phyloP scores from a whole-genome alignment of 1,140 invertebrate genomes.

The Drosophila guanche region DNA sequence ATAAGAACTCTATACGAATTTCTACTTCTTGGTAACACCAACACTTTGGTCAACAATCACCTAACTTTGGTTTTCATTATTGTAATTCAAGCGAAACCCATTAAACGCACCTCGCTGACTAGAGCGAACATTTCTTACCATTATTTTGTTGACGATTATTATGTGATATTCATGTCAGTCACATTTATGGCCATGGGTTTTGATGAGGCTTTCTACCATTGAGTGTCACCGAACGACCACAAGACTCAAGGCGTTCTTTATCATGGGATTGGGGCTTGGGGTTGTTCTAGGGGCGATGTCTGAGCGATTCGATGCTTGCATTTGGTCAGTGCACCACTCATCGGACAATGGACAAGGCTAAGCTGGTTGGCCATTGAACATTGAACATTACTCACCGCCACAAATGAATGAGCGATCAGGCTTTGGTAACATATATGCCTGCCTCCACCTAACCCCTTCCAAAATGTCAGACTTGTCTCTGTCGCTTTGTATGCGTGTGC shows the following conservation, averaged over 20 bases:
- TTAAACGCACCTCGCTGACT: slow-evolving; percentile 9
- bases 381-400: slow-evolving; percentile 14
- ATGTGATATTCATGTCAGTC: slow-evolving; percentile 33
- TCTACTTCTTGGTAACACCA: too few species aligned
- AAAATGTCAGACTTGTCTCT: slow-evolving; percentile 32
- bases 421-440: slow-evolving; percentile 26
- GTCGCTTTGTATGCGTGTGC: slow-evolving; percentile 1
- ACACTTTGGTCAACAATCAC: too few species aligned
- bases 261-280: too few species aligned
- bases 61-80: too few species aligned
- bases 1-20: too few species aligned
- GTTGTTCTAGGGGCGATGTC: background rate
- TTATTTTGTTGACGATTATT: slow-evolving; percentile 24
- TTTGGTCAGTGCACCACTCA: slow-evolving; percentile 24
- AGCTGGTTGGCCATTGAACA: slow-evolving; percentile 27
- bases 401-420: slow-evolving; percentile 27
- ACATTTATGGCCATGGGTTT: slow-evolving; percentile 28
- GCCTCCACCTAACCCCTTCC: background rate
- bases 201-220: slow-evolving; percentile 2
- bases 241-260: slow-evolving; percentile 11
- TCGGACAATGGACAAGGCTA: slow-evolving; percentile 38
- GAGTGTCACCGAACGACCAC: slow-evolving; percentile 3
- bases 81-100: background rate
- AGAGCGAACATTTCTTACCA: slow-evolving; percentile 2
- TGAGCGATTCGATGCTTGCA: slow-evolving; percentile 1